Base-by-base conservation (phyloP, 2,888 invertebrate species). In the Tribolium freemani region DNA sequence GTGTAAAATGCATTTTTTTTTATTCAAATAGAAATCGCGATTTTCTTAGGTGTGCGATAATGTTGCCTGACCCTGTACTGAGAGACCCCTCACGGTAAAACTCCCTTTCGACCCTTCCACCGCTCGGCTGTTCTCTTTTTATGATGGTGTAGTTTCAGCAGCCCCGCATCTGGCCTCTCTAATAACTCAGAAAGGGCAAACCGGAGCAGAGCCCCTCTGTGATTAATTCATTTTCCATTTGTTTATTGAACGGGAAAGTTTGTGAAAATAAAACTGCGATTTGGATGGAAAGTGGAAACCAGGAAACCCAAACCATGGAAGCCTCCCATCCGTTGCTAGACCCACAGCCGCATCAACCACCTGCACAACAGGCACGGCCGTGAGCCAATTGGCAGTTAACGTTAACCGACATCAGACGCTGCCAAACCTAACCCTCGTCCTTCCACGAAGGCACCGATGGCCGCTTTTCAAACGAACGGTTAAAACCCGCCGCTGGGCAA, bases 331-430 rank as follows among this genome's bases (percentile, higher is more conserved):
- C 20, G 26, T 53, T 21, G 26, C n/a, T 26, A 26, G 26, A 26
- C 26, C 26, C 56, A 10, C 8, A 31, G 31, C n/a, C 30, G 6
- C 56, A 56, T 56, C 31, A 44, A 44, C 44, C 57, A 57, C 44
- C 57, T 57, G 57, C 57, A 16, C 20, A 57, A 44, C 45, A 13
- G 10, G 53, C 53, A 26, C 56, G 56, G 56, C 56, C 56, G 3
- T 31, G 56, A 31, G 31, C 56, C 11, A 56, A 56, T 56, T 11
- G 56, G 20, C 56, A 56, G 56, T 56, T 56, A 26, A 31, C 56
- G 56, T 56, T 56, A 26, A 31, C 56, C 56, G 10, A 31, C 56
- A 5, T 56, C 56, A 5, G 21, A 53, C 21, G 56, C 56, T 56
- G 56, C 31, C 56, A 56, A 31, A 56, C 31, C 31, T 20, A 56